phyloP scores from a whole-genome alignment of 1,140 invertebrate genomes.

The Acromyrmex echinatior region DNA sequence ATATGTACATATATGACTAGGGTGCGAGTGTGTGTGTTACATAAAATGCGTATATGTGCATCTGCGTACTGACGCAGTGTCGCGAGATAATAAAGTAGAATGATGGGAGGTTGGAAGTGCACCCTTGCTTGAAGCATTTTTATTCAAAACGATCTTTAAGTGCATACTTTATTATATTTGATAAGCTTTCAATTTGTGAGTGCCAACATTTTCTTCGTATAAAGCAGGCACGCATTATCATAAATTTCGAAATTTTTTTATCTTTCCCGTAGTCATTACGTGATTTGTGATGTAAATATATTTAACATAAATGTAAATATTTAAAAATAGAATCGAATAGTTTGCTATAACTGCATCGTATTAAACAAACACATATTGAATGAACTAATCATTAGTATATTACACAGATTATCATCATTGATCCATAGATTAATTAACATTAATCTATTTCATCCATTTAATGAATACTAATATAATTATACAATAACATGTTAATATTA shows the following conservation, averaged over 20 bases:
- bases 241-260: not conserved
- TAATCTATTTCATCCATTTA: slow-evolving; percentile 3
- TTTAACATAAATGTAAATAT: not conserved
- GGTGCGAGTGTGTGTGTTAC: not conserved
- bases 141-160: slow-evolving; percentile 37
- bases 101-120: not conserved
- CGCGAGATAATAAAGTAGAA: slow-evolving; percentile 29
- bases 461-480: slow-evolving; percentile 28
- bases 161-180: slow-evolving; percentile 36
- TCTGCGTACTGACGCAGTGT: slow-evolving; percentile 11
- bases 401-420: slow-evolving; percentile 14
- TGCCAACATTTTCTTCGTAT: not conserved
- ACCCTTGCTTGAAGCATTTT: slow-evolving; percentile 26
- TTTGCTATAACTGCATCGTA: not conserved
- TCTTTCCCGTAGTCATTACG: not conserved
- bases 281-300: not conserved
- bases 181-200: slow-evolving; percentile 37
- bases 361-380: not conserved
- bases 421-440: slow-evolving; percentile 48
- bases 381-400: slow-evolving; percentile 24
- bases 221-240: not conserved
- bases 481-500: slow-evolving; percentile 30
- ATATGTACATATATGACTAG: slow-evolving; percentile 5
- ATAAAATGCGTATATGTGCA: slow-evolving; percentile 12
- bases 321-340: not conserved